Percentiles rank a stretch among this genome's conserved stretches.
Evolutionary conservation across 2,888 invertebrate genomes (phyloP).

Genomic region (Torymus aiolomorphi): DNA sequence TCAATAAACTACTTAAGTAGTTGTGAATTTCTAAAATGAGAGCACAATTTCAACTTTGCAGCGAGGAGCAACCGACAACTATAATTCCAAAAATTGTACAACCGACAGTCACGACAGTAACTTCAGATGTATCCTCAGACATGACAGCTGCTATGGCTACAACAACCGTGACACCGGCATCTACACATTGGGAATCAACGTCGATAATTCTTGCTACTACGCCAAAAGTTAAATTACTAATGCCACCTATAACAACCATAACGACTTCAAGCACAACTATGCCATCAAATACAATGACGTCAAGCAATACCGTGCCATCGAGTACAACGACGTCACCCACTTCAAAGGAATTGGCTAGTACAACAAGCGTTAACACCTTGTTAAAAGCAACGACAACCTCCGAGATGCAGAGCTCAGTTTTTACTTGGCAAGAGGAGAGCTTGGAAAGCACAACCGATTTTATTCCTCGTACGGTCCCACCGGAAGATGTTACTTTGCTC

Average conservation of each 20-base stretch:
- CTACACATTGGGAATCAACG: not conserved
- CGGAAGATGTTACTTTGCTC: slow-evolving; percentile 63
- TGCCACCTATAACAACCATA: not conserved
- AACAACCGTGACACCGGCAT: slow-evolving; percentile 4
- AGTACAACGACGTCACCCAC: too few species aligned
- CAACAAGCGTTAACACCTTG: too few species aligned
- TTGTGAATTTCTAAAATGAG: too few species aligned
- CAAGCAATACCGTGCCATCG: not conserved
- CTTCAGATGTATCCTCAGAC: slow-evolving; percentile 16
- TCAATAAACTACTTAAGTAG: too few species aligned
- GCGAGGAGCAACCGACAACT: too few species aligned
- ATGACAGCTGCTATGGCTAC: not conserved
- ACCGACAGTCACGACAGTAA: slow-evolving; percentile 22
- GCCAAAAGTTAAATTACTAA: not conserved
- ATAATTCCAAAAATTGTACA: not conserved
- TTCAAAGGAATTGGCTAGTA: too few species aligned
- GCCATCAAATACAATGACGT: slow-evolving; percentile 24
- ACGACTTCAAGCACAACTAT: slow-evolving; percentile 23
- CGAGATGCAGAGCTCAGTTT: slow-evolving; percentile 42
- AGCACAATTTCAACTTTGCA: too few species aligned
- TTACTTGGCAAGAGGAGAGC: slow-evolving; percentile 49
- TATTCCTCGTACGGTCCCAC: slow-evolving; percentile 35
- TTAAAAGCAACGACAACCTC: not conserved
- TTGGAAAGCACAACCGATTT: slow-evolving; percentile 47
- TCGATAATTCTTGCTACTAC: not conserved